Evolutionary conservation across 2,888 invertebrate species (phyloP).

Genomic region (Sturmia bella): DNA sequence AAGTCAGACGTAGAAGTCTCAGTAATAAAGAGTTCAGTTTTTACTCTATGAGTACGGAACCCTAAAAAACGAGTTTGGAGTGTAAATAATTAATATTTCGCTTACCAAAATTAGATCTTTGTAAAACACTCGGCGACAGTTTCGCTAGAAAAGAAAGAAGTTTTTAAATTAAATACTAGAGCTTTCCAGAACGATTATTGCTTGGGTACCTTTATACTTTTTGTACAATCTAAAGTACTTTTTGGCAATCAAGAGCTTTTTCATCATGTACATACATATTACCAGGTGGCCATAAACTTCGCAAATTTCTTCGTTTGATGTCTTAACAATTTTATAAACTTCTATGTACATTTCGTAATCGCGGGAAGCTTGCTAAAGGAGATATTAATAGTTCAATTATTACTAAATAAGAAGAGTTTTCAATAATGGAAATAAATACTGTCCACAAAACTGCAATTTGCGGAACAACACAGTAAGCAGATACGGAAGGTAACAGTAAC

Average conservation of each 20-base stretch:
- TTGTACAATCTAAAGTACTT: conserved; percentile 59
- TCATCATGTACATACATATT: conserved; percentile 66
- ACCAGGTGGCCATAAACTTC: conserved; percentile 66
- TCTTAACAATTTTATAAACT: conserved; percentile 32
- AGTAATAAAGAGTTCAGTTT: too few species aligned
- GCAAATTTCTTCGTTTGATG: conserved; percentile 55
- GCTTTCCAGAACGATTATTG: not conserved
- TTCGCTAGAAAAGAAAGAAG: conserved; percentile 40
- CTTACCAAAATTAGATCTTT: conserved; percentile 62
- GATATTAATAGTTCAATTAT: too few species aligned
- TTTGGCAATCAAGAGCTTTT: conserved; percentile 61
- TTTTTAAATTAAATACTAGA: not conserved
- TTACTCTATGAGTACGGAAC: too few species aligned
- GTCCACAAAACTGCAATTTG: too few species aligned
- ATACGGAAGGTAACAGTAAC: too few species aligned
- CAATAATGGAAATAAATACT: too few species aligned
- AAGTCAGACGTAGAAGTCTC: too few species aligned
- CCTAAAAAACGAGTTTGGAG: too few species aligned
- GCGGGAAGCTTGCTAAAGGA: conserved; percentile 57
- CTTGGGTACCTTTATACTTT: conserved; percentile 64
- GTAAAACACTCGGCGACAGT: conserved; percentile 44
- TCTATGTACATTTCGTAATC: conserved; percentile 70
- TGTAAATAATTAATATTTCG: not conserved
- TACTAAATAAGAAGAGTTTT: too few species aligned
- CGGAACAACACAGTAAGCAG: too few species aligned